phyloP scores from a whole-genome alignment of 2,113 vertebrate species.

The Apodemus sylvaticus region DNA sequence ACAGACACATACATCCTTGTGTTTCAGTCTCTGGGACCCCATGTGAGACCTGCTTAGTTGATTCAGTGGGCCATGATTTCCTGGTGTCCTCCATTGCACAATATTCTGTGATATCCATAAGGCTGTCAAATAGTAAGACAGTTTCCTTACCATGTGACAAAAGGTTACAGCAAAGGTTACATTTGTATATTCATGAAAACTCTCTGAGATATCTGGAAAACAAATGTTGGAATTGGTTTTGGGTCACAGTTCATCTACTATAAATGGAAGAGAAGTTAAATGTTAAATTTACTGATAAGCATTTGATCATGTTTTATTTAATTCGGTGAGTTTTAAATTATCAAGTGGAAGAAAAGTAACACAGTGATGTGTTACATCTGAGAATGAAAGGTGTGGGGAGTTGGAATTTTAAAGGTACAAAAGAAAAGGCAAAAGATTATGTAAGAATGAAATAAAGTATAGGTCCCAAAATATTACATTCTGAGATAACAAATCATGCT shows the following conservation, averaged over 20 bases:
- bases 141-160: not conserved
- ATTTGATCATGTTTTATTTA: not conserved
- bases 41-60: not conserved
- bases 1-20: not conserved
- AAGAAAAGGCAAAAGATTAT: not conserved
- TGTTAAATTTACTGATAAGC: not conserved
- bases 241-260: not conserved
- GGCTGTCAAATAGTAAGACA: not conserved
- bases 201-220: not conserved
- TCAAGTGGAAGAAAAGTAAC: not conserved
- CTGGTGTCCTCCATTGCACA: not conserved
- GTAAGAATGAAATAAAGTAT: not conserved
- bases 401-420: not conserved
- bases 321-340: not conserved
- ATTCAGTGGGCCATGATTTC: not conserved
- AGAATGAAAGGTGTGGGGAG: not conserved
- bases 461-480: not conserved
- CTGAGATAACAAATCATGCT: not conserved
- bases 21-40: not conserved
- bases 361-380: not conserved
- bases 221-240: not conserved
- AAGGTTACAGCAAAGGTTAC: constrained; percentile 1
- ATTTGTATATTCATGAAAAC: not conserved
- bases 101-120: not conserved
- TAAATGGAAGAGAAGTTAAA: not conserved